phyloP scores from a whole-genome alignment of 2,888 invertebrate species.

The Sphinx pinastri region DNA sequence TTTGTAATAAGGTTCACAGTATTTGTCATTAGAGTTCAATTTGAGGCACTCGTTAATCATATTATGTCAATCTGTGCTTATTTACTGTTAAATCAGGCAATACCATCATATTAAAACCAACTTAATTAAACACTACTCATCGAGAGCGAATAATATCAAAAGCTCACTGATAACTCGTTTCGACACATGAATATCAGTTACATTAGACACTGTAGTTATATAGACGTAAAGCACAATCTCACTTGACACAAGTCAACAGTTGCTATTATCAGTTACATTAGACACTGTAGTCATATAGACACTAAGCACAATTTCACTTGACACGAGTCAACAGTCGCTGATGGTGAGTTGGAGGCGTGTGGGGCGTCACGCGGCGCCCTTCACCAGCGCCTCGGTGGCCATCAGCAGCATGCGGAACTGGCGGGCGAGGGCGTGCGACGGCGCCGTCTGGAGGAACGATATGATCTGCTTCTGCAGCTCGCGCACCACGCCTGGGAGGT shows the following conservation, averaged over 20 bases:
- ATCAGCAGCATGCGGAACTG: slow-evolving; percentile 89
- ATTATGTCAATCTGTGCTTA: no score
- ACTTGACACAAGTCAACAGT: background rate
- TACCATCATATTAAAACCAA: no score
- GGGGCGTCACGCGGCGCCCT: slow-evolving; percentile 58
- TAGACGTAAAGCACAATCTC: background rate
- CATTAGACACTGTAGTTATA: no score
- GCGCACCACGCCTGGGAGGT: slow-evolving; percentile 90
- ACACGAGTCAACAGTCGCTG: background rate
- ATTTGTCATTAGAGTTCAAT: no score
- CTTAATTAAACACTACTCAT: no score
- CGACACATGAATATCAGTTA: no score
- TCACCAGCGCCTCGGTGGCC: slow-evolving; percentile 85
- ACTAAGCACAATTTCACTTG: background rate
- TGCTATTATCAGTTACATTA: no score
- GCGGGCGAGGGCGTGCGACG: slow-evolving; percentile 86
- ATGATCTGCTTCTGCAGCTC: slow-evolving; percentile 90
- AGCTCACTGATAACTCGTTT: no score
- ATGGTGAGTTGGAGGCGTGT: background rate
- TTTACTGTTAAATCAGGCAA: no score
- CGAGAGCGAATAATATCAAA: no score
- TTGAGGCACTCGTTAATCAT: no score
- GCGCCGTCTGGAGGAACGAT: slow-evolving; percentile 86
- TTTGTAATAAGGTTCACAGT: no score
- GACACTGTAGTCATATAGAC: background rate